Evolutionary conservation across 2,113 vertebrate species (phyloP).

Genomic region (Gambusia holbrooki): DNA sequence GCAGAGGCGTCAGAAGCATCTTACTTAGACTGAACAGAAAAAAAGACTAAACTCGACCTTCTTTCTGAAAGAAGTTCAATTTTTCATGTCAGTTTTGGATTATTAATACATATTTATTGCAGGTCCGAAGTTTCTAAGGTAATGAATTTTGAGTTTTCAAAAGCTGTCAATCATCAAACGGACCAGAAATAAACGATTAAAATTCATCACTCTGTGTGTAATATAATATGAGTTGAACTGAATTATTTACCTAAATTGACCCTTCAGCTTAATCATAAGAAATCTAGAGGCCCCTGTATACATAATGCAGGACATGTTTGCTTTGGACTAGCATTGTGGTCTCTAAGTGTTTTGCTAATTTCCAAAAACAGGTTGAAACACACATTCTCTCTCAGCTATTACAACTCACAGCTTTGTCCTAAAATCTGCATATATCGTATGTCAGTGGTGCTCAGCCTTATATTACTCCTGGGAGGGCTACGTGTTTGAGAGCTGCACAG

Average conservation of each 20-base stretch:
- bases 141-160: not conserved
- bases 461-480: slow-evolving; percentile 65
- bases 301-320: not conserved
- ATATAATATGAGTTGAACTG: not conserved
- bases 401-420: slow-evolving; percentile 56
- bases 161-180: not conserved
- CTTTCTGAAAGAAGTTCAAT: too few relatives aligned
- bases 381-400: slow-evolving; percentile 46
- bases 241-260: too few relatives aligned
- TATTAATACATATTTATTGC: not conserved
- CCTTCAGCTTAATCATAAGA: not conserved
- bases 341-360: slow-evolving; percentile 29
- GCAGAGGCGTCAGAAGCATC: not conserved
- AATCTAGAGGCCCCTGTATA: not conserved
- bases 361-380: slow-evolving; percentile 32
- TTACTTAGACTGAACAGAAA: not conserved
- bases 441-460: slow-evolving; percentile 62
- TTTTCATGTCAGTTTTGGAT: not conserved
- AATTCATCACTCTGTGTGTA: not conserved
- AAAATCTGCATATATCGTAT: slow-evolving; percentile 73
- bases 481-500: slow-evolving; percentile 60
- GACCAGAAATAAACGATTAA: not conserved
- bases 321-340: slow-evolving; percentile 7
- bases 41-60: not conserved
- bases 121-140: not conserved